Evolutionary conservation across 2,888 invertebrate genomes (phyloP).

Genomic region (Idaea biselata): DNA sequence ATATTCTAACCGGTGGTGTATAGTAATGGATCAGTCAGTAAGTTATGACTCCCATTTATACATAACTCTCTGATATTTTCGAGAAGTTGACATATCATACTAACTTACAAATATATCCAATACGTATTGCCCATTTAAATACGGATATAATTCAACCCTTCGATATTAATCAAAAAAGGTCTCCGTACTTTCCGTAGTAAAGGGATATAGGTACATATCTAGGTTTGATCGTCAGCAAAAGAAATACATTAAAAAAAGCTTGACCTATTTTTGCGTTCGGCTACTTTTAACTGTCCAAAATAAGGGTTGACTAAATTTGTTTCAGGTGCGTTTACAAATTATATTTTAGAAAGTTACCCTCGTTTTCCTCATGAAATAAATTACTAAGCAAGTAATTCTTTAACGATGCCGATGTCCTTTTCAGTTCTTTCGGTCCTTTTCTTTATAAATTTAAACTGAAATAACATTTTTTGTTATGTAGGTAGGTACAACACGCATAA

Average conservation of each 20-base stretch:
- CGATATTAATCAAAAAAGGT: constrained; percentile 30
- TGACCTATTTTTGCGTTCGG: constrained; percentile 29
- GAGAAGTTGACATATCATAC: too few species aligned
- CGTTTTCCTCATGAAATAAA: constrained; percentile 41
- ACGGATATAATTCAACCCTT: constrained; percentile 20
- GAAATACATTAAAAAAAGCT: constrained; percentile 24
- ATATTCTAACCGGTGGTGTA: too few species aligned
- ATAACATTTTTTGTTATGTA: constrained; percentile 24
- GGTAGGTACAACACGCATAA: too few species aligned
- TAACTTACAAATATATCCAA: neutral
- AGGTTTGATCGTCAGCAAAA: constrained; percentile 19
- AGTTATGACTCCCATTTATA: too few species aligned
- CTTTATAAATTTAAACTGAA: constrained; percentile 8
- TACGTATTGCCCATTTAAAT: constrained; percentile 8
- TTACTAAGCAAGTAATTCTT: constrained; percentile 40
- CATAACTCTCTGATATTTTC: too few species aligned
- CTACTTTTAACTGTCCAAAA: constrained; percentile 37
- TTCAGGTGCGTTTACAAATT: constrained; percentile 40
- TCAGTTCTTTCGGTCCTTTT: constrained; percentile 31
- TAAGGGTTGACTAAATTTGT: constrained; percentile 40
- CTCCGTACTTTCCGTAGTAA: constrained; percentile 22
- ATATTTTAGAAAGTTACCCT: constrained; percentile 33
- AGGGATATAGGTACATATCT: constrained; percentile 22
- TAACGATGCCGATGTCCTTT: constrained; percentile 19
- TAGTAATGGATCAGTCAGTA: too few species aligned